These are phyloP conservation scores for Drosophila austrosaltans DNA, from an alignment of 2,888 invertebrate genomes.

Conservation along the genomic window DNA sequence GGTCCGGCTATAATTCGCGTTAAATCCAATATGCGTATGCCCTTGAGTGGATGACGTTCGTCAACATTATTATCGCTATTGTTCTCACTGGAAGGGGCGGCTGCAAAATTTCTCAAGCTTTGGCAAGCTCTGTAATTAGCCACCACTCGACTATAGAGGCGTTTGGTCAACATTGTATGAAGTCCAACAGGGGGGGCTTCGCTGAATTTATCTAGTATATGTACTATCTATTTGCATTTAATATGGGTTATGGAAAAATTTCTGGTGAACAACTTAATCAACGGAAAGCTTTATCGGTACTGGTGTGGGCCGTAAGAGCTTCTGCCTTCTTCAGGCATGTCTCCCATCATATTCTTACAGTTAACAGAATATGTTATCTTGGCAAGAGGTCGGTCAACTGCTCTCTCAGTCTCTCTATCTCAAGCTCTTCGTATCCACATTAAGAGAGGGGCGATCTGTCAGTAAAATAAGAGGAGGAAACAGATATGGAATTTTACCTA, in stretches of 20 bases:
- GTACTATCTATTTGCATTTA: constrained; percentile 16
- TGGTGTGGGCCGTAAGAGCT: constrained; percentile 12
- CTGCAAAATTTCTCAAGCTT: constrained; percentile 62
- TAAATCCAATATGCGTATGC: constrained; percentile 90
- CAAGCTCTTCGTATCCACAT: not conserved
- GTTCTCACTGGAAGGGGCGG: constrained; percentile 26
- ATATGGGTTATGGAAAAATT: constrained; percentile 55
- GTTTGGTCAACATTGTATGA: constrained; percentile 50
- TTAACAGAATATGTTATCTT: constrained; percentile 8
- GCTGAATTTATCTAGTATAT: constrained; percentile 33
- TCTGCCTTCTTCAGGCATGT: not conserved
- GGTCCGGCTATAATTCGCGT: constrained; percentile 97
- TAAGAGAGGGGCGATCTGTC: not conserved
- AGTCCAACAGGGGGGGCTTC: not conserved
- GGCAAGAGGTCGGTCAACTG: not conserved
- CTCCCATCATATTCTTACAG: no score
- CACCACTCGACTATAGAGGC: constrained; percentile 28
- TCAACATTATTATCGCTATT: constrained; percentile 20
- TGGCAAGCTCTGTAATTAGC: constrained; percentile 46
- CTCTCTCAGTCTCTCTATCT: not conserved
- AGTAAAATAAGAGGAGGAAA: not conserved
- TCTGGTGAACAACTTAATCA: constrained; percentile 55
- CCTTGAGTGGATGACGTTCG: constrained; percentile 87
- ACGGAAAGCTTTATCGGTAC: constrained; percentile 39
- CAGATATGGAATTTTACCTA: not conserved